Conservation (phyloP, 92 coral and sea anemone species). For the Metridium senile region DNA sequence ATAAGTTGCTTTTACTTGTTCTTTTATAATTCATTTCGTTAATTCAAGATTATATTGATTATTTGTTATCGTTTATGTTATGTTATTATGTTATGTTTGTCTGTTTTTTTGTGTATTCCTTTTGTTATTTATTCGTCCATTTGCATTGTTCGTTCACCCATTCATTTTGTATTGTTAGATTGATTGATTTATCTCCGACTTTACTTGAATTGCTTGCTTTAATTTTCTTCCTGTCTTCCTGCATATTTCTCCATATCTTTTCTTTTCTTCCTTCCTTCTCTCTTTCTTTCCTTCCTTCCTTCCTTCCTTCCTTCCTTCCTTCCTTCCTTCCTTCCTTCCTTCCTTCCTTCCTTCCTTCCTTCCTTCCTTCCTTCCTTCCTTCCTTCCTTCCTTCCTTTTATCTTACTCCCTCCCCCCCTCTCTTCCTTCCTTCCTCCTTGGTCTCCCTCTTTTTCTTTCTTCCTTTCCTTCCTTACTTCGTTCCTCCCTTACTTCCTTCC, state of each 20-base stretch:
- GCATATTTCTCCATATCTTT: not conserved
- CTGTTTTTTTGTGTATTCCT: too few relatives aligned
- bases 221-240: not conserved
- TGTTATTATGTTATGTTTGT: too few relatives aligned
- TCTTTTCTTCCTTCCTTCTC: not conserved
- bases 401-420: not conserved
- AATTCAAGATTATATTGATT: too few relatives aligned
- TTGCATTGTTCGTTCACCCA: too few relatives aligned
- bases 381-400: not conserved
- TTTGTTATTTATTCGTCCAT: too few relatives aligned
- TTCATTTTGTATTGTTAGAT: too few relatives aligned
- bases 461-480: not conserved
- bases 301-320: not conserved
- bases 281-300: not conserved
- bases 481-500: not conserved
- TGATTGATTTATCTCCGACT: too few relatives aligned
- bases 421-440: not conserved
- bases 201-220: not conserved
- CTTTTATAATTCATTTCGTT: too few relatives aligned
- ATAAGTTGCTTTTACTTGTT: too few relatives aligned
- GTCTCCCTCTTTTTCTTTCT: not conserved
- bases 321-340: not conserved
- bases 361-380: not conserved
- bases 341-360: not conserved
- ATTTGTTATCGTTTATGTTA: too few relatives aligned